A percentile compares a stretch with the other conserved stretches of the same genome.
Evolutionary conservation across 2,113 vertebrate genomes (phyloP).

Genomic region (Mobula hypostoma): DNA sequence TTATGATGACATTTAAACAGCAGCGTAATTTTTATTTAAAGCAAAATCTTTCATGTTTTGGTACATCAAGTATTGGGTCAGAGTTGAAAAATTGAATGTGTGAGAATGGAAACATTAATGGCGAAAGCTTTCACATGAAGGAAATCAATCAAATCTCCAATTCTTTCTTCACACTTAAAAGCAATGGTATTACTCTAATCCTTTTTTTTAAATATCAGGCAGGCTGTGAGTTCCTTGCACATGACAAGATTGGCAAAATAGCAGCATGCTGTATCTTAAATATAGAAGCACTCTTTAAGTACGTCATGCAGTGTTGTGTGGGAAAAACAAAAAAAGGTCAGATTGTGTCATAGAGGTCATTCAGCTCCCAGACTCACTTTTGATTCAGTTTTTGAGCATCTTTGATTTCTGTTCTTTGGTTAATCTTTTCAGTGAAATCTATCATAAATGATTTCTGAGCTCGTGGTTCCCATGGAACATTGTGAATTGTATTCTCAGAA

Average conservation of each 20-base stretch:
- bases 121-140: background rate
- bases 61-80: background rate
- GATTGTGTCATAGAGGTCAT: slow-evolving; percentile 62
- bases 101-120: slow-evolving; percentile 9
- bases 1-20: background rate
- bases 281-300: slow-evolving; percentile 57
- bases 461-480: background rate
- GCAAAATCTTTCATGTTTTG: background rate
- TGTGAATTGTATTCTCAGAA: background rate
- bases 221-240: slow-evolving; percentile 40
- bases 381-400: slow-evolving; percentile 40
- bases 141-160: background rate
- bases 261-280: slow-evolving; percentile 47
- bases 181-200: slow-evolving; percentile 54
- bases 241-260: slow-evolving; percentile 41
- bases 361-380: slow-evolving; percentile 61
- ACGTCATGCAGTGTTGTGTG: slow-evolving; percentile 63
- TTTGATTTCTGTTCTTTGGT: background rate
- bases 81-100: background rate
- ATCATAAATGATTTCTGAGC: background rate
- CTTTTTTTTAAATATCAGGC: slow-evolving; percentile 47
- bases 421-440: background rate
- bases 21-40: background rate
- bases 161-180: slow-evolving; percentile 44
- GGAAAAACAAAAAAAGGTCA: slow-evolving; percentile 71